Evolutionary conservation across 2,888 invertebrate genomes (phyloP), one percentile per base, ranked within the genome.

Genomic region (Erynnis tages): DNA sequence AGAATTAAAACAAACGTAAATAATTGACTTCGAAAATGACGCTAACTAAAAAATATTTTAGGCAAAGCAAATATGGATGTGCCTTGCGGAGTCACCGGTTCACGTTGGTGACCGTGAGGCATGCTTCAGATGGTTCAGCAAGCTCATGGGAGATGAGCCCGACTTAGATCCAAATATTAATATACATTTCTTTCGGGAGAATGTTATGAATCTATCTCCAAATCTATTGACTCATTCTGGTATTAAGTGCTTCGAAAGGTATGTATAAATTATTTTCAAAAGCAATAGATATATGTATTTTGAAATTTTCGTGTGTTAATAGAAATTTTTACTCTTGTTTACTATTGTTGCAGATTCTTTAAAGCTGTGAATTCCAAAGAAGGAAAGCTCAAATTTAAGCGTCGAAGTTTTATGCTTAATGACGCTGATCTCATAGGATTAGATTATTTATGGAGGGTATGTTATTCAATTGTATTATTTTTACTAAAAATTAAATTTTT

Each of bases 91-190:
- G 77, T 94, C 94, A 71, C 97, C 98, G 7, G 96, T 97, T 7
- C 98, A 97, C 78, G 91, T 94, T 8, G 94, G 95, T 1, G 98
- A 99, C 80, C 92, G 98, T 29, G 98, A 99, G 81, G 97, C 98
- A 23, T 98, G 98, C 82, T 99, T 98, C 86, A 96, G 97, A 68
- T 98, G 98, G 98, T 98, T 98, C 88, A 97, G 98, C 29, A 98
- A 98, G 85, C 86, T 97, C 27, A 97, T 97, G 97, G 96, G 96
- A 11, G 98, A 98, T 65, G 98, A 98, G 74, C 98, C 98, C 0
- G 98, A 98, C 81, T 87, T 98, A 48, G 98, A 98, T 86, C 98
- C 98, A 1, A 97, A 97, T 63, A 97, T 98, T 52, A 97, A 97
- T 71, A 93, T 95, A 76, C 97, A 97, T 79, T 99, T 99, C 89